A percentile compares a stretch with the other conserved stretches of the same genome.
phyloP scores from a whole-genome alignment of 2,797 vertebrate species.

The Prionace glauca region DNA sequence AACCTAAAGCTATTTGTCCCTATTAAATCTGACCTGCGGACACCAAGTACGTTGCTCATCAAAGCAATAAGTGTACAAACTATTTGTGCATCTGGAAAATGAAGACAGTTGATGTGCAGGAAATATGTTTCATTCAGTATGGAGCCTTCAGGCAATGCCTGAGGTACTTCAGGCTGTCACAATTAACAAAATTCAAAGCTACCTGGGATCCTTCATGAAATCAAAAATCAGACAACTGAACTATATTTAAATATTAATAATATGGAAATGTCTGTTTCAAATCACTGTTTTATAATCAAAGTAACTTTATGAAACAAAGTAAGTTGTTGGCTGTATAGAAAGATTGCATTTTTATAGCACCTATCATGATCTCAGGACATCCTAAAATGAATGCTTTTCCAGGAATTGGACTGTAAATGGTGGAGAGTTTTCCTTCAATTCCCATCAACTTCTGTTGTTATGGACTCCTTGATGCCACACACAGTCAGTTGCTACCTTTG shows the following conservation, averaged over 20 bases:
- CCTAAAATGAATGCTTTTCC: background rate
- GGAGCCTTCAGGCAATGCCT: background rate
- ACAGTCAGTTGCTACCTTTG: background rate
- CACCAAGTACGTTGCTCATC: background rate
- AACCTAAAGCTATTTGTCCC: background rate
- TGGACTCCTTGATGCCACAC: background rate
- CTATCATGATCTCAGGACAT: background rate
- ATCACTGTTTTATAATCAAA: background rate
- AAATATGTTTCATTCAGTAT: background rate
- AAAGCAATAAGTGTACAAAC: background rate
- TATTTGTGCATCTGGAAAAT: background rate
- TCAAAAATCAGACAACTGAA: background rate
- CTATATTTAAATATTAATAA: constrained; percentile 8
- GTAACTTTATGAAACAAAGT: background rate
- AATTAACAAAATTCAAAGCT: background rate
- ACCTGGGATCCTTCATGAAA: background rate
- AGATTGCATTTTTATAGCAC: background rate
- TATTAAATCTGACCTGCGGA: background rate
- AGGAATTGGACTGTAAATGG: background rate
- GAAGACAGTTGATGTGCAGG: background rate
- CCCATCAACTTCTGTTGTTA: background rate
- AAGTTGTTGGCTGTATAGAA: background rate
- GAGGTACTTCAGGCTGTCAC: background rate
- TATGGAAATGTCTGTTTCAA: constrained; percentile 14
- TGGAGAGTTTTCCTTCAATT: background rate